Base-by-base conservation (phyloP, 2,113 vertebrate species). In the Mastomys coucha region DNA sequence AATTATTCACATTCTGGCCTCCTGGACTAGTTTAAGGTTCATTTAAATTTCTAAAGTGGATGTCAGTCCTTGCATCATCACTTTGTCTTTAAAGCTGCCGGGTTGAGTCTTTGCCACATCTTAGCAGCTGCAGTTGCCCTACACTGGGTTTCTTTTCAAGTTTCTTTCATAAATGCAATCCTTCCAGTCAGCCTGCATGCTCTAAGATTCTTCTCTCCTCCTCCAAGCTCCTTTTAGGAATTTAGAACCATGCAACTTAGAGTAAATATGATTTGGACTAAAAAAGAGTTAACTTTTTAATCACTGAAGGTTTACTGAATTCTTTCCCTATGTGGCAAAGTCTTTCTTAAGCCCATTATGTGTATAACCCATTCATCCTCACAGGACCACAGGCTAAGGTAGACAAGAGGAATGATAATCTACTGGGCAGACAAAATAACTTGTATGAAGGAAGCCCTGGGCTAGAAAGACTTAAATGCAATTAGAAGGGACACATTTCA, bases 21-120 rank as follows among this genome's bases (percentile, higher is more conserved):
- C 42, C 24, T 65, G 65, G 75, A 86, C 10, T n/a, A 81, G n/a
- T 42, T 92, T 82, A 82, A 82, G 22, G 12, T 80, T 22, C 42
- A 89, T 88, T 91, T 89, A 60, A 86, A 80, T 93, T 89, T 91
- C 16, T 81, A 89, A 85, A 87, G 75, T 76, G 63, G 36, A 17
- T 86, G 78, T 91, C 7, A 85, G 0, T 91, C 42, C 88, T 24
- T 63, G 14, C 31, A 88, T 20, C 73, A 19, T 75, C 22, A 77
- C 3, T 24, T 5, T 88, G 20, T 0, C 8, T 90, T 84, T 90
- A 60, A 69, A 88, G 12, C n/a, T 76, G 0, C 53, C 85, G 17
- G 1, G 63, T 12, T 24, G 3, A 91, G 85, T 49, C 14, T 16
- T 9, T 42, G 39, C 19, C 75, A 13, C 17, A 56, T 22, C 0